These are phyloP conservation scores for Melinopterus prodromus DNA, from an alignment of 2,888 invertebrate species.

Conservation along the genomic window DNA sequence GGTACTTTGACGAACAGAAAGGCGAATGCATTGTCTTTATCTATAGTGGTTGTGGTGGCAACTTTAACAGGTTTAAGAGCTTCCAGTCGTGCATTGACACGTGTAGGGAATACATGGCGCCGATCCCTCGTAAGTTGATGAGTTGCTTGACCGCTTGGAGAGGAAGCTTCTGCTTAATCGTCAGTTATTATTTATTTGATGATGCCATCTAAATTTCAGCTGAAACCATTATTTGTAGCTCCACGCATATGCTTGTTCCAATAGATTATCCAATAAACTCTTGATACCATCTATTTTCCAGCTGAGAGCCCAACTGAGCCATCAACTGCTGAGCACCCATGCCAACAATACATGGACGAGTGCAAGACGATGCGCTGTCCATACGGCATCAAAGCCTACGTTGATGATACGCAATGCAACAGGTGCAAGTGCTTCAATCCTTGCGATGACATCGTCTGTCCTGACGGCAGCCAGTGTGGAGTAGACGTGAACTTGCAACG, in stretches of 20 bases:
- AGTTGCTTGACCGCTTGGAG: not conserved
- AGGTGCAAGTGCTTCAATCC: conserved; percentile 81
- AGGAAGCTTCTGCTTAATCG: not conserved
- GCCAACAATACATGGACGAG: conserved; percentile 67
- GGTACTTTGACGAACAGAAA: conserved; percentile 74
- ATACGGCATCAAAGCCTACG: conserved; percentile 73
- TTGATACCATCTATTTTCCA: not conserved
- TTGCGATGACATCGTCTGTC: conserved; percentile 70
- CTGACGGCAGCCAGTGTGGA: conserved; percentile 73
- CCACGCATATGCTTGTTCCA: conserved; percentile 10
- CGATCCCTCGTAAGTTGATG: conserved; percentile 32
- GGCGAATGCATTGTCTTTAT: conserved; percentile 81
- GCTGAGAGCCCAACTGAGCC: conserved; percentile 13
- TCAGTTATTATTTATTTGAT: not conserved
- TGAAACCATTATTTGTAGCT: not conserved
- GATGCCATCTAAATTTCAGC: not conserved
- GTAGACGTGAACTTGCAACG: conserved; percentile 63
- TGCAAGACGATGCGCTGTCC: conserved; percentile 74
- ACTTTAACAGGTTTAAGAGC: conserved; percentile 83
- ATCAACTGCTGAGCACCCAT: conserved; percentile 57
- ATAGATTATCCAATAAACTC: not conserved
- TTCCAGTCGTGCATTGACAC: conserved; percentile 73
- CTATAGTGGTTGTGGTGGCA: conserved; percentile 89
- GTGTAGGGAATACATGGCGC: conserved; percentile 60
- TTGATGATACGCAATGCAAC: conserved; percentile 71